phyloP scores from a whole-genome alignment of 2,113 vertebrate species.

The Rhinopithecus roxellana region DNA sequence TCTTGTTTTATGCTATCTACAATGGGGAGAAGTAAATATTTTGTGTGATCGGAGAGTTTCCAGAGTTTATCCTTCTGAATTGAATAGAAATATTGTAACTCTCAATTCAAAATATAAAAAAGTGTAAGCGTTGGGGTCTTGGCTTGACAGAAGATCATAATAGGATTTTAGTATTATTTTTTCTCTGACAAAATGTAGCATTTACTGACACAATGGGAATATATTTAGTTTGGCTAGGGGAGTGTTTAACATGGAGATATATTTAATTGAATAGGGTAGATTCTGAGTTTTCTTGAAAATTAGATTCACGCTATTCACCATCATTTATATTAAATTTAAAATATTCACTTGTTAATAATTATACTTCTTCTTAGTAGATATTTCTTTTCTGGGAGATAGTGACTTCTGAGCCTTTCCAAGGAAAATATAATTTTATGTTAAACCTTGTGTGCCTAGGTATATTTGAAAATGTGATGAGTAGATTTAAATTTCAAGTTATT shows the following conservation, averaged over 20 bases:
- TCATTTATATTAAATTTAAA: not conserved
- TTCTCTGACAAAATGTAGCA: not conserved
- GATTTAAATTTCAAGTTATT: not conserved
- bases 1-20: not conserved
- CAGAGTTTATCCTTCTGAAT: not conserved
- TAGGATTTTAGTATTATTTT: not conserved
- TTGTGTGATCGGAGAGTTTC: not conserved
- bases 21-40: not conserved
- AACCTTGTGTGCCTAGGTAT: not conserved
- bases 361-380: not conserved
- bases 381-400: not conserved
- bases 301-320: not conserved
- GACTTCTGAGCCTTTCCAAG: not conserved
- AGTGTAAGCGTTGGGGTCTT: not conserved
- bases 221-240: not conserved
- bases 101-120: slow-evolving; percentile 27
- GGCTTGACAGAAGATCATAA: not conserved
- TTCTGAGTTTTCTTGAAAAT: not conserved
- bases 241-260: not conserved
- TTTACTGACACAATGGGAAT: not conserved
- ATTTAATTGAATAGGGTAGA: not conserved
- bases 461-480: not conserved
- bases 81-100: not conserved
- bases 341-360: not conserved
- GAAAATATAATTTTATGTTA: not conserved